Base-by-base conservation (phyloP, 2,113 vertebrate genomes). In the Oncorhynchus tshawytscha region DNA sequence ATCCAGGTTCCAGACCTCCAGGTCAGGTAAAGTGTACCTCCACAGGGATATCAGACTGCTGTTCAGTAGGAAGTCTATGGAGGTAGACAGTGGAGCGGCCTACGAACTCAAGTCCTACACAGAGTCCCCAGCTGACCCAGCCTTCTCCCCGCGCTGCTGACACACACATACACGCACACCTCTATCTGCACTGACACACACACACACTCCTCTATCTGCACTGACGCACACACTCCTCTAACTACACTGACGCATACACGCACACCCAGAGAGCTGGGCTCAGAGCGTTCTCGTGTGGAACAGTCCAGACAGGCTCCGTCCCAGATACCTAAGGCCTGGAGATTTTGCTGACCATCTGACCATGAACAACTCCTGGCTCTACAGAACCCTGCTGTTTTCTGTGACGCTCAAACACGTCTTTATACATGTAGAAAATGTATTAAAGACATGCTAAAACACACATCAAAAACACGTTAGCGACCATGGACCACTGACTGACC, bases 11-110 rank as follows among this genome's bases (percentile, higher is more conserved):
- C 97, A 99, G 95, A 99, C 97, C 93, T 98, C 98, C 24, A 99
- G 97, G 94, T 99, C 98, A 96, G 96, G 97, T 91, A 99, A 99
- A 96, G 96, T 99, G 96, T 99, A 99, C 98, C 98, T 99, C 96
- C 97, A 99, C 84, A 94, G 96, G 94, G 98, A 99, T 89, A 96
- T 99, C 85, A 95, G 97, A 81, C 95, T 99, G 89, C 94, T 99
- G 59, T 99, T 99, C 90, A 99, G 97, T 86, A 96, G 98, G 85
- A 99, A 99, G 93, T 99, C 98, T 83, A 99, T 99, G 97, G 98
- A 99, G 96, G 97, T 99, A 85, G 98, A 99, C 87, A 98, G 97
- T 5, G 98, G 98, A 91, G 97, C 97, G 93, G 98, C 97, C 54
- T 99, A 99, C 1, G 98, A 99, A 93, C 96, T 99, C 83, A 98